Percentiles rank a stretch among this genome's conserved stretches.
phyloP scores from a whole-genome alignment of 2,113 vertebrate genomes.

The Psilopogon haemacephalus region DNA sequence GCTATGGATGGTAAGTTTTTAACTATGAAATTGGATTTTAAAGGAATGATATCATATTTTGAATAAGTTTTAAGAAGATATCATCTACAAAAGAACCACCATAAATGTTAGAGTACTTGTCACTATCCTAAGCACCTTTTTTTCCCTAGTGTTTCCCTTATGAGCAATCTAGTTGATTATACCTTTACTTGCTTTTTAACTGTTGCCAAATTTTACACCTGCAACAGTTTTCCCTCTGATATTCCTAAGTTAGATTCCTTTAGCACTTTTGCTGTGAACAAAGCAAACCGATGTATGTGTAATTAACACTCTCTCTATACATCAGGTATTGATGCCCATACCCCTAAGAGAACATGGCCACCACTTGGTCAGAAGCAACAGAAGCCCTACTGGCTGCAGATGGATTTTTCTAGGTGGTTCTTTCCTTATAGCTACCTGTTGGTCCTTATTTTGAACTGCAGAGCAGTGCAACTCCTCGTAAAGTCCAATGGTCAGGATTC shows the following conservation, averaged over 20 bases:
- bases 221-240: background rate
- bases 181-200: background rate
- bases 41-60: background rate
- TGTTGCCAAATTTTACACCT: background rate
- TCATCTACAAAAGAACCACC: background rate
- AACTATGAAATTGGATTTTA: background rate
- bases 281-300: background rate
- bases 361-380: background rate
- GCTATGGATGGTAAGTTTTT: background rate
- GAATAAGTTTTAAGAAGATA: background rate
- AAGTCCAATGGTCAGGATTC: conserved; percentile 81
- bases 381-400: background rate
- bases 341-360: background rate
- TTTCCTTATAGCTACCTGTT: background rate
- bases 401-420: background rate
- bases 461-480: conserved; percentile 81
- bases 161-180: background rate
- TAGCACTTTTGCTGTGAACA: background rate
- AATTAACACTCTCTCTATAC: background rate
- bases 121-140: background rate
- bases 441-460: conserved; percentile 78
- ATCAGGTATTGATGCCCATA: background rate
- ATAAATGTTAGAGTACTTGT: background rate
- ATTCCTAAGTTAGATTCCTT: background rate
- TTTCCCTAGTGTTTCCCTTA: background rate